Conservation (phyloP, 2,888 invertebrate genomes). For the Resseliella maxima region DNA sequence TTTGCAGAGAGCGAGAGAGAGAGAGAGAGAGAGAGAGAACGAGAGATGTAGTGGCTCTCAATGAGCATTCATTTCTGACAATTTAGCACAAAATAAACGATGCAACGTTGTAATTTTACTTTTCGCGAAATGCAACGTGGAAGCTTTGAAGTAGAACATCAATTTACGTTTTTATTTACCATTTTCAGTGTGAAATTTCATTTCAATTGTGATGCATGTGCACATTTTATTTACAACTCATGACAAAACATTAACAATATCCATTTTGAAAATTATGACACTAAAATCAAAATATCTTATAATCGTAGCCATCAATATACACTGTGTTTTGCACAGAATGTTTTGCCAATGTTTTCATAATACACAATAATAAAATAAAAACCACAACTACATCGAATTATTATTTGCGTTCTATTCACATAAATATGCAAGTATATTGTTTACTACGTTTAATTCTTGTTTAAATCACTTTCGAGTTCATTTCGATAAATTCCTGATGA, state of each 20-base stretch:
- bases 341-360: too few species aligned
- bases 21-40: too few species aligned
- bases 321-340: too few species aligned
- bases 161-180: not conserved
- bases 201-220: not conserved
- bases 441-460: too few species aligned
- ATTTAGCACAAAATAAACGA: conserved; percentile 36
- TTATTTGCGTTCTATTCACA: too few species aligned
- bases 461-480: too few species aligned
- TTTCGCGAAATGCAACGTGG: conserved; percentile 28
- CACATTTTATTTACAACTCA: not conserved
- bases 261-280: conserved; percentile 21
- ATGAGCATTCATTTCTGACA: not conserved
- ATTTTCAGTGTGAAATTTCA: not conserved
- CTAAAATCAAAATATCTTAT: not conserved
- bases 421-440: too few species aligned
- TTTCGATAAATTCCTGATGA: too few species aligned
- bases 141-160: not conserved
- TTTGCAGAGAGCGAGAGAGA: too few species aligned
- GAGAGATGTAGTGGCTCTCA: not conserved
- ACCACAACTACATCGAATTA: too few species aligned
- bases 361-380: too few species aligned
- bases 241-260: not conserved
- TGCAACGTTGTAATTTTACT: conserved; percentile 49
- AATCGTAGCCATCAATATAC: not conserved